These are phyloP conservation scores for Acomys russatus DNA, from an alignment of 2,797 vertebrate species.

Conservation along the genomic window DNA sequence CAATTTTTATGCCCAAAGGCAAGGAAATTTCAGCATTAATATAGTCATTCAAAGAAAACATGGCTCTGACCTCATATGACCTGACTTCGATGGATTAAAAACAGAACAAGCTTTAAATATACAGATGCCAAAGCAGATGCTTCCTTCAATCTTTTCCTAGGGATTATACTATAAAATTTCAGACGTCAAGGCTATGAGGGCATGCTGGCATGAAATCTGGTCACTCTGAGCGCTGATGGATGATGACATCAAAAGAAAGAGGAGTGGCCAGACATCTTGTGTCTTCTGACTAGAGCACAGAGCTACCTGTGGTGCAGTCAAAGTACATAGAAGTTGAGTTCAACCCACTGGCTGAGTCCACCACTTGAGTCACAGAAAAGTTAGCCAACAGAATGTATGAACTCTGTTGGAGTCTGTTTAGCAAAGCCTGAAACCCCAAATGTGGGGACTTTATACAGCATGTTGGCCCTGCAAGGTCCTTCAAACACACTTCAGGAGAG, in stretches of 20 bases:
- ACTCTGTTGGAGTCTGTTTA: neutral
- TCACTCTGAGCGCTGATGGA: neutral
- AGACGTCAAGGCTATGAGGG: neutral
- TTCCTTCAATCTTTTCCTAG: neutral
- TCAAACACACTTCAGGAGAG: neutral
- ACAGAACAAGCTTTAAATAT: neutral
- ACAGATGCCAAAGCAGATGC: neutral
- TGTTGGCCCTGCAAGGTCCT: neutral
- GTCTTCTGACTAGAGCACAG: neutral
- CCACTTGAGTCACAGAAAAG: neutral
- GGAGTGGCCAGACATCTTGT: neutral
- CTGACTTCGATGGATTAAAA: neutral
- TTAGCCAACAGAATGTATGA: neutral
- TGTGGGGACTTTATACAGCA: neutral
- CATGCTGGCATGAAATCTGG: neutral
- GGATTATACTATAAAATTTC: neutral
- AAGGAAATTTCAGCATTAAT: neutral
- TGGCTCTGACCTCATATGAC: constrained; percentile 4
- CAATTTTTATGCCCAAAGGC: neutral
- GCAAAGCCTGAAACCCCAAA: neutral
- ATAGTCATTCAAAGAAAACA: neutral
- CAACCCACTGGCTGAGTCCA: neutral
- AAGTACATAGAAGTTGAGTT: neutral
- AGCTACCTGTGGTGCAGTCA: neutral
- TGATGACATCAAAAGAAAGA: neutral